Evolutionary conservation across 2,797 vertebrate genomes (phyloP).

Genomic region (Nothura maculosa): DNA sequence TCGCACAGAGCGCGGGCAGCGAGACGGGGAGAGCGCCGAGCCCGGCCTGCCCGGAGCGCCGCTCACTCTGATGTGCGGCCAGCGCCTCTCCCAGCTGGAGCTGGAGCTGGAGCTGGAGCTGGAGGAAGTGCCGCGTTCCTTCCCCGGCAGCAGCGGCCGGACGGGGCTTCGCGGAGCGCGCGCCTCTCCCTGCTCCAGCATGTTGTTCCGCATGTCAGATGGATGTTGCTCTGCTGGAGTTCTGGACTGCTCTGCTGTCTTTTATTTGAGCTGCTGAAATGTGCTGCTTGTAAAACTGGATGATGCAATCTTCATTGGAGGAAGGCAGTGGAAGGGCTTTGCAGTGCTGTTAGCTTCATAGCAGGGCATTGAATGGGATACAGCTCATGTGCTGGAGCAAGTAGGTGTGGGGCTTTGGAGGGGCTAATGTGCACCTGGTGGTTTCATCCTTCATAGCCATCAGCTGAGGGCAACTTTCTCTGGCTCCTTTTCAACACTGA

Average conservation of each 20-base stretch:
- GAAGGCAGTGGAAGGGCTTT: conserved; percentile 54
- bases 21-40: background rate
- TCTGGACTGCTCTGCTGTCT: conserved; percentile 68
- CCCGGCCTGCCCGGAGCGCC: conserved; percentile 17
- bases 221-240: conserved; percentile 79
- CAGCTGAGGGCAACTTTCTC: conserved; percentile 16
- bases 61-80: background rate
- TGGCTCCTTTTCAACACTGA: conserved; percentile 62
- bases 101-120: background rate
- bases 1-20: background rate
- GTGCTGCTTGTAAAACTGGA: conserved; percentile 59
- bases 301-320: conserved; percentile 71
- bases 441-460: background rate
- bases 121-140: background rate
- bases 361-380: conserved; percentile 71
- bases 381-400: conserved; percentile 74
- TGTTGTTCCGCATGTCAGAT: conserved; percentile 57
- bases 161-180: conserved; percentile 21
- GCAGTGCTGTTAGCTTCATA: conserved; percentile 61
- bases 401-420: conserved; percentile 70
- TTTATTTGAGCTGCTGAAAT: conserved; percentile 69
- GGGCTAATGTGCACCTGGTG: conserved; percentile 54
- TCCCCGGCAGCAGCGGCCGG: conserved; percentile 28
- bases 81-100: conserved; percentile 19
- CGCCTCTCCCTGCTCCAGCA: conserved; percentile 56